Percentiles rank a stretch among this genome's conserved stretches.
Conservation (phyloP, 2,113 vertebrate species). For the Motacilla tschutschensis region DNA sequence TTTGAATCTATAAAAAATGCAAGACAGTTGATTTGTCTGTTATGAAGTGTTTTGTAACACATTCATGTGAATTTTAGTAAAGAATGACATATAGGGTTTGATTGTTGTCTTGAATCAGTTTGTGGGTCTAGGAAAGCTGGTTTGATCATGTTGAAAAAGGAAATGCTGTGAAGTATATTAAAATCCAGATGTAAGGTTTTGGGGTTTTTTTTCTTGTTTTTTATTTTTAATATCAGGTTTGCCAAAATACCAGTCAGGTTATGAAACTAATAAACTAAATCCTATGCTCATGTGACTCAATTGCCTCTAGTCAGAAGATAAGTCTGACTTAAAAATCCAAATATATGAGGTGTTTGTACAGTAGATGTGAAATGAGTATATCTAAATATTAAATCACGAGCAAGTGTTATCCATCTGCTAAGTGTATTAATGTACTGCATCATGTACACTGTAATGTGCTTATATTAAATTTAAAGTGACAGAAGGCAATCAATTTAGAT, state of each 20-base stretch:
- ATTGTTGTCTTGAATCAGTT: slow-evolving; percentile 12
- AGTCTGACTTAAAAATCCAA: slow-evolving; percentile 40
- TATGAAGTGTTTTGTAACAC: neutral
- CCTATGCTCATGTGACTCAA: slow-evolving; percentile 30
- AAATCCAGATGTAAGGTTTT: slow-evolving; percentile 32
- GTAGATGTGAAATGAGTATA: slow-evolving; percentile 34
- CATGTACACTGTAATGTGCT: neutral
- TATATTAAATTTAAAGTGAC: slow-evolving; percentile 35
- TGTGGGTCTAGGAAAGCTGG: neutral
- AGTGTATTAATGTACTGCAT: slow-evolving; percentile 51
- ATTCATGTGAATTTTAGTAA: neutral
- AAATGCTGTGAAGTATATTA: slow-evolving; percentile 61
- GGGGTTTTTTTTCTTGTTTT: accelerated
- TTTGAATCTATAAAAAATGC: neutral
- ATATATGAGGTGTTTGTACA: slow-evolving; percentile 60
- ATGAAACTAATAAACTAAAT: slow-evolving; percentile 60
- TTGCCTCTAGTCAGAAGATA: slow-evolving; percentile 45
- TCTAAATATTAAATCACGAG: slow-evolving; percentile 30
- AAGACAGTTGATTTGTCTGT: neutral
- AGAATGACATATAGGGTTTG: neutral
- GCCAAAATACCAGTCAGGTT: slow-evolving; percentile 53
- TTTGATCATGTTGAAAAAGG: slow-evolving; percentile 21
- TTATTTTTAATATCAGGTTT: slow-evolving; percentile 24
- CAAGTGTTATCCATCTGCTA: slow-evolving; percentile 53
- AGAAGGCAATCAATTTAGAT: slow-evolving; percentile 11